Percentiles rank a stretch among this genome's conserved stretches.
Conservation (phyloP, 2,797 vertebrate species). For the Allochrocebus solatus region DNA sequence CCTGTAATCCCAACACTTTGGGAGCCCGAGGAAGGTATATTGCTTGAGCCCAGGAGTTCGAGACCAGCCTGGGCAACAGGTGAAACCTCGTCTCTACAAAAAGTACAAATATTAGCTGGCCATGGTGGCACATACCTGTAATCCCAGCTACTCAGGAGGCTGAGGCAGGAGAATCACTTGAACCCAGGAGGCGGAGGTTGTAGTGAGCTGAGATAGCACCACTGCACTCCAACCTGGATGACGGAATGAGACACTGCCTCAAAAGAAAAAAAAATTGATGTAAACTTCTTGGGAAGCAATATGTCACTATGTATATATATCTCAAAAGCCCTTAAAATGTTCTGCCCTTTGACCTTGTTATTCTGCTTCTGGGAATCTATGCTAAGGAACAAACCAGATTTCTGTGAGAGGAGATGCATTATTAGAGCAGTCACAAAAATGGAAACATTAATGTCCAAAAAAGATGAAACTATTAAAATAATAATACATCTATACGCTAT, state of each 20-base stretch:
- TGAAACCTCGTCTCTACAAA: background rate
- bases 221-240: background rate
- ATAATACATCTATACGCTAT: background rate
- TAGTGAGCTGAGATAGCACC: background rate
- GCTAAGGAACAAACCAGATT: background rate
- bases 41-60: background rate
- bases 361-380: background rate
- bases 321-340: background rate
- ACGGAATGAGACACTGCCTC: background rate
- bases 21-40: background rate
- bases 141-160: background rate
- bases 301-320: background rate
- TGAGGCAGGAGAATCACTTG: background rate
- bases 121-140: background rate
- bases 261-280: background rate
- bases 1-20: background rate
- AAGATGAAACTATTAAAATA: background rate
- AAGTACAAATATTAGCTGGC: background rate
- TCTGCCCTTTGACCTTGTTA: background rate
- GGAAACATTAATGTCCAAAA: background rate
- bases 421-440: background rate
- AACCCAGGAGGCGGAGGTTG: background rate
- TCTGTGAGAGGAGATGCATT: background rate
- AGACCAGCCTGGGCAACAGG: background rate
- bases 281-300: background rate